A percentile compares a stretch with the other conserved stretches of the same genome.
phyloP scores from a whole-genome alignment of 2,888 invertebrate genomes.

The Agrotis ipsilon region DNA sequence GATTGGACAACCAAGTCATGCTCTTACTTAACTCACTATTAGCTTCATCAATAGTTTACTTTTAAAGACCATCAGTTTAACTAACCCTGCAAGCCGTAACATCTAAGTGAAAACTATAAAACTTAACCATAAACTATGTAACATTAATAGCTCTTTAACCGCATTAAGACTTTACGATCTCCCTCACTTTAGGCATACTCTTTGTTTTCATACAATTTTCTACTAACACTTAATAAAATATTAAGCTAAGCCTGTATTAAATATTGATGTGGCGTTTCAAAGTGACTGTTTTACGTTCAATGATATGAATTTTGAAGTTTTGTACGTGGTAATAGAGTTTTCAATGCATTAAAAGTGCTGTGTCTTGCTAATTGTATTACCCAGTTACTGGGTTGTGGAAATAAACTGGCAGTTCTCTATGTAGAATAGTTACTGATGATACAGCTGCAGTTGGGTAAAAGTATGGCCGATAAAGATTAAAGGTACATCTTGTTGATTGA shows the following conservation, averaged over 20 bases:
- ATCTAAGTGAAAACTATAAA: slow-evolving; percentile 54
- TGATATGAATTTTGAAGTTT: slow-evolving; percentile 19
- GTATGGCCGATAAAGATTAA: too few relatives aligned
- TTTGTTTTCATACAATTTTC: slow-evolving; percentile 38
- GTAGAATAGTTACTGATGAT: too few relatives aligned
- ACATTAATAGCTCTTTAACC: slow-evolving; percentile 53
- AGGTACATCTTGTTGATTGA: too few relatives aligned
- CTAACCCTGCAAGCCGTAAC: slow-evolving; percentile 21
- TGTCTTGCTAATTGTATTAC: not conserved
- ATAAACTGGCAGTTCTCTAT: too few relatives aligned
- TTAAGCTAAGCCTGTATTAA: slow-evolving; percentile 45
- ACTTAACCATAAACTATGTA: slow-evolving; percentile 49
- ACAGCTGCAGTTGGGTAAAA: too few relatives aligned
- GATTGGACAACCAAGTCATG: too few relatives aligned
- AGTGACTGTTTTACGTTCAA: slow-evolving; percentile 13
- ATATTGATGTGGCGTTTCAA: slow-evolving; percentile 53
- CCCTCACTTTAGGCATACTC: slow-evolving; percentile 36
- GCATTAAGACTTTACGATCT: slow-evolving; percentile 53
- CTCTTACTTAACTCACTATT: not conserved
- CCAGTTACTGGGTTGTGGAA: too few relatives aligned
- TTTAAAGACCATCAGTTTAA: slow-evolving; percentile 20
- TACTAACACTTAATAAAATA: slow-evolving; percentile 52
- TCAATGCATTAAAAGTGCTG: not conserved
- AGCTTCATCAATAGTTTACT: not conserved
- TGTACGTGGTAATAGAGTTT: not conserved